These are phyloP conservation scores for Nesogale talazaci DNA, from an alignment of 2,113 vertebrate species.

Conservation along the genomic window DNA sequence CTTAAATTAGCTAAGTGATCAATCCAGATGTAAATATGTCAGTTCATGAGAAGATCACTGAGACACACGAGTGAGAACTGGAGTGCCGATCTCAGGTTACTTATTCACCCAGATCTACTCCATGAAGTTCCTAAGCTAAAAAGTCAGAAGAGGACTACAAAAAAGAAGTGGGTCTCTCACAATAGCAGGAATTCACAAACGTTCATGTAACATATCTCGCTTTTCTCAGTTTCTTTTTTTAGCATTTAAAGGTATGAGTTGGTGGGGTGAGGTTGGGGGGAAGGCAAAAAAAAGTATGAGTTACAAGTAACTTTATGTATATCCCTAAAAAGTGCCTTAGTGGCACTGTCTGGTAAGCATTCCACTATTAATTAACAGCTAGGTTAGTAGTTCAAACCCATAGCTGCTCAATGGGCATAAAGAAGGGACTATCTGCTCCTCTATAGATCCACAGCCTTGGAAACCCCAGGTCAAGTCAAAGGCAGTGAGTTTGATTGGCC, in stretches of 20 bases:
- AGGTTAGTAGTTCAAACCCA: too few relatives aligned
- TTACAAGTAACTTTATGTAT: neutral
- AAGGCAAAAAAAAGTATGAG: neutral
- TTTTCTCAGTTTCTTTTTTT: neutral
- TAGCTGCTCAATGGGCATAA: too few relatives aligned
- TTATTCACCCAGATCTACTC: neutral
- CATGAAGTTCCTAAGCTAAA: neutral
- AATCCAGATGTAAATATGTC: neutral
- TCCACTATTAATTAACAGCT: too few relatives aligned
- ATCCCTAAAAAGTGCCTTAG: too few relatives aligned
- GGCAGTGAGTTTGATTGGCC: too few relatives aligned
- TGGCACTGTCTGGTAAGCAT: too few relatives aligned
- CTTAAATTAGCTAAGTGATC: neutral
- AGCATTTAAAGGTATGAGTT: neutral
- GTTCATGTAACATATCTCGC: neutral
- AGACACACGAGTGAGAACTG: neutral
- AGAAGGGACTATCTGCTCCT: too few relatives aligned
- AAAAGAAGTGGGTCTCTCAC: neutral
- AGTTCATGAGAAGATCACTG: neutral
- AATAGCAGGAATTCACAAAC: neutral
- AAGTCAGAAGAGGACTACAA: neutral
- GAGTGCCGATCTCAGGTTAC: neutral
- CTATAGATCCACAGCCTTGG: too few relatives aligned
- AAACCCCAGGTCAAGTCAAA: too few relatives aligned
- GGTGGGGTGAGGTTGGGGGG: too few relatives aligned